A percentile compares a stretch with the other conserved stretches of the same genome.
These are phyloP conservation scores for Didymodactylos carnosus DNA, from an alignment of 2,888 invertebrate genomes.

Conservation along the genomic window DNA sequence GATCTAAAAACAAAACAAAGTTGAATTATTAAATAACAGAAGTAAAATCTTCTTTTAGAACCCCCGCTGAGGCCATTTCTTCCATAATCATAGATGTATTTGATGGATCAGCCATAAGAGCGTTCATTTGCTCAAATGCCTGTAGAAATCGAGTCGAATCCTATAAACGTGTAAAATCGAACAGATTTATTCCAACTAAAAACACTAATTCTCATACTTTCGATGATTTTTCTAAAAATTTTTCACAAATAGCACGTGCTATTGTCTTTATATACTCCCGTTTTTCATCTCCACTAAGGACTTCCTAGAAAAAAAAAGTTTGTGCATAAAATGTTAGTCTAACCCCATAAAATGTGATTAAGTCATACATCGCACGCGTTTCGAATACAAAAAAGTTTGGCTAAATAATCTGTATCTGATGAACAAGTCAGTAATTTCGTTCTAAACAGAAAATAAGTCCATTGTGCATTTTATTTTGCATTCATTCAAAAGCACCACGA, in stretches of 20 bases:
- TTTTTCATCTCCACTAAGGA: conserved; percentile 42
- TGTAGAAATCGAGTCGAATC: conserved; percentile 1
- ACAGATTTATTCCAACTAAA: too few relatives aligned
- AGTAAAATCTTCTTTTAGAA: not conserved
- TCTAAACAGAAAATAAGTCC: too few relatives aligned
- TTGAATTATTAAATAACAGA: conserved; percentile 15
- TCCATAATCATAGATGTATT: conserved; percentile 10
- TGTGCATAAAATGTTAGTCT: not conserved
- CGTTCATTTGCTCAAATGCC: conserved; percentile 10
- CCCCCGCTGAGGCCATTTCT: conserved; percentile 8
- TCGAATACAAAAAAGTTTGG: conserved; percentile 78
- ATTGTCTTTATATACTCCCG: conserved; percentile 67
- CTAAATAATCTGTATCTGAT: conserved; percentile 76
- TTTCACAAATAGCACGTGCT: conserved; percentile 58
- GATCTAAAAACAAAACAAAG: conserved; percentile 37
- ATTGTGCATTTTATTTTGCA: too few relatives aligned
- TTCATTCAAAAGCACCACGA: too few relatives aligned
- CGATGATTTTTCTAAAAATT: not conserved
- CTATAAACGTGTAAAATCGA: too few relatives aligned
- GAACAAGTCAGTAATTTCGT: conserved; percentile 68
- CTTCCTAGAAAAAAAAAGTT: not conserved
- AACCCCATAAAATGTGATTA: too few relatives aligned
- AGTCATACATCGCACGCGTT: conserved; percentile 60
- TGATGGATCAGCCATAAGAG: not conserved
- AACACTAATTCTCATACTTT: too few relatives aligned